Evolutionary conservation across 64 coral and sea anemone species (phyloP).

Genomic region (Cladopsammia gracilis): DNA sequence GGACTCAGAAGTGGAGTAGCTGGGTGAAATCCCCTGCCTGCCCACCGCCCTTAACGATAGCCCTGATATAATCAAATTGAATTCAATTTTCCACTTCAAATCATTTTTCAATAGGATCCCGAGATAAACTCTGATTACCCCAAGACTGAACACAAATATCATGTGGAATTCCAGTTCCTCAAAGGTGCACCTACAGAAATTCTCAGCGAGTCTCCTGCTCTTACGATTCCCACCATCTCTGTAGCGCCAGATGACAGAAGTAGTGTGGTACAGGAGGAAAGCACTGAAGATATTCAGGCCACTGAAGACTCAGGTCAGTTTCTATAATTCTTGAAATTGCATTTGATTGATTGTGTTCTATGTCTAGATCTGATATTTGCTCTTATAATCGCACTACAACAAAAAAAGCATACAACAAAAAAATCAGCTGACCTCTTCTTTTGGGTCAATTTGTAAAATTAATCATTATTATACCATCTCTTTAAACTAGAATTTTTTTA

Average conservation of each 20-base stretch:
- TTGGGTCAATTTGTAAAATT: too few species aligned
- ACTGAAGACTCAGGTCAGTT: conserved; percentile 10
- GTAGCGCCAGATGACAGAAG: conserved; percentile 44
- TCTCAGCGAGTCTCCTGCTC: conserved; percentile 17
- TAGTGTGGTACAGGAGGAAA: conserved; percentile 22
- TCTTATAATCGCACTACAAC: too few species aligned
- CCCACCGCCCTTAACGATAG: too few species aligned
- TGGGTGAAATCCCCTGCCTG: too few species aligned
- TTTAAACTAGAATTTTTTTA: too few species aligned
- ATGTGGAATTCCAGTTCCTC: conserved; percentile 91
- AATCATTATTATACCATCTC: too few species aligned
- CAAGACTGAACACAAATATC: conserved; percentile 90
- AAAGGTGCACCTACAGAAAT: conserved; percentile 10
- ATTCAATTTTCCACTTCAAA: too few species aligned
- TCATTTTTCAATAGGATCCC: conserved; percentile 60
- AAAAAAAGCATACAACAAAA: too few species aligned
- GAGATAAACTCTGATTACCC: conserved; percentile 80
- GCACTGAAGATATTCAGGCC: not conserved
- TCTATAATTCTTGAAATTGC: too few species aligned
- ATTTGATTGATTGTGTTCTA: not conserved
- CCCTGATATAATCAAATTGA: too few species aligned
- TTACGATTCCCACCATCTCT: conserved; percentile 61
- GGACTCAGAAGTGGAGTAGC: too few species aligned
- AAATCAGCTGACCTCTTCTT: too few species aligned
- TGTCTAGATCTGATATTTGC: not conserved